These are phyloP conservation scores for Heteromurus nitidus DNA, from an alignment of 2,888 invertebrate genomes.

Conservation along the genomic window DNA sequence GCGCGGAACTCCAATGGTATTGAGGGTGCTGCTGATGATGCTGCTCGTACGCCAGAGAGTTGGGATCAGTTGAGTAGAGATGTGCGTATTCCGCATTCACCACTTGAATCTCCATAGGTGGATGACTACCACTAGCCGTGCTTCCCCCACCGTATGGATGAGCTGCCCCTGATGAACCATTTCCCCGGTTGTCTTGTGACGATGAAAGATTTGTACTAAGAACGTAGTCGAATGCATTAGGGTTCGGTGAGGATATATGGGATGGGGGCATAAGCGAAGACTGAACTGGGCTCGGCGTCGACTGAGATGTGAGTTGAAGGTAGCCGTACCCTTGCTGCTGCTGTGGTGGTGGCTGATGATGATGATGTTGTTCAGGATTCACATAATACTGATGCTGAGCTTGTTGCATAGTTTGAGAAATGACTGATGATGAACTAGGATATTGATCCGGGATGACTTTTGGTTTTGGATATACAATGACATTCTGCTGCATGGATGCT, in stretches of 20 bases:
- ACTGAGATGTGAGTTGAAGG: conserved; percentile 50
- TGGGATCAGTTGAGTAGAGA: conserved; percentile 41
- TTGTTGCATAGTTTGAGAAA: conserved; percentile 67
- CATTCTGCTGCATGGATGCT: conserved; percentile 70
- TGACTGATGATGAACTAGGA: conserved; percentile 66
- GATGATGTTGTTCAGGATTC: conserved; percentile 61
- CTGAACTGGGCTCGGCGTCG: conserved; percentile 53
- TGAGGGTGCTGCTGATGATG: conserved; percentile 54
- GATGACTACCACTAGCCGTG: conserved; percentile 38
- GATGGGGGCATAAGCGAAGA: conserved; percentile 61
- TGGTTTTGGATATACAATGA: conserved; percentile 73
- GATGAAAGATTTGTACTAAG: conserved; percentile 63
- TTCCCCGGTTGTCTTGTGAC: conserved; percentile 43
- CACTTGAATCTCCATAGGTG: conserved; percentile 62
- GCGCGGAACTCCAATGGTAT: conserved; percentile 63
- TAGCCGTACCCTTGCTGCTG: conserved; percentile 55
- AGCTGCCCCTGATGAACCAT: conserved; percentile 32
- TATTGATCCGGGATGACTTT: conserved; percentile 68
- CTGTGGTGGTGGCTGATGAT: conserved; percentile 23
- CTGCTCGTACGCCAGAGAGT: conserved; percentile 45
- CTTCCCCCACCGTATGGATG: conserved; percentile 48
- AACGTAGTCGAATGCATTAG: conserved; percentile 66
- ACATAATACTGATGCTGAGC: conserved; percentile 71
- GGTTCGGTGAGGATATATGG: conserved; percentile 55
- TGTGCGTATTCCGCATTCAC: conserved; percentile 64